Conservation (phyloP, 2,797 vertebrate genomes). For the Coccyzus lansbergi region DNA sequence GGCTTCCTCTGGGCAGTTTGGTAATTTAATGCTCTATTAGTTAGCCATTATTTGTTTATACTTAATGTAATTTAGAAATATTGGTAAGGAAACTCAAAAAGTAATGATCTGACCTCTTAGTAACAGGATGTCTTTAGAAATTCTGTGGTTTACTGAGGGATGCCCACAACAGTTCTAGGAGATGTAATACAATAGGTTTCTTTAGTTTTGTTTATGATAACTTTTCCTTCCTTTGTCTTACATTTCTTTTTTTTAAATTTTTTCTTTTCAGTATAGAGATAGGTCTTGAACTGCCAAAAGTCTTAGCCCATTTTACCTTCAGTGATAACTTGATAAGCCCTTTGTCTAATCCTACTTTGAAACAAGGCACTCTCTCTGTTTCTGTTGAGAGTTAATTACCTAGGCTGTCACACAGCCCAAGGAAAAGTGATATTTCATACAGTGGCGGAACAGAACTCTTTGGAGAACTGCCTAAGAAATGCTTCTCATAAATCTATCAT, state of each 20-base stretch:
- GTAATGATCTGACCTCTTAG: neutral
- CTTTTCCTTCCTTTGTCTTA: neutral
- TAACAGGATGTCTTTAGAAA: neutral
- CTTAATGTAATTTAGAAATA: neutral
- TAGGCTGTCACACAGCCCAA: slow-evolving; percentile 48
- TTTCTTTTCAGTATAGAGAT: neutral
- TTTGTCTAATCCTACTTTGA: slow-evolving; percentile 47
- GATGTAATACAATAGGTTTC: neutral
- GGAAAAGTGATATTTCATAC: slow-evolving; percentile 47
- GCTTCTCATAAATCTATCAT: slow-evolving; percentile 54
- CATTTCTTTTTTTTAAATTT: neutral
- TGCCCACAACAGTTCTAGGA: neutral
- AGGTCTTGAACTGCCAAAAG: slow-evolving; percentile 9
- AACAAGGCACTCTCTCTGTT: slow-evolving; percentile 50
- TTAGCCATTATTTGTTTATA: neutral
- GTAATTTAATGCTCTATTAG: neutral
- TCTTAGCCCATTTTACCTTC: slow-evolving; percentile 23
- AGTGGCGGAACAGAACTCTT: slow-evolving; percentile 12
- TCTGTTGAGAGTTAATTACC: slow-evolving; percentile 66
- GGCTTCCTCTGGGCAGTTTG: neutral
- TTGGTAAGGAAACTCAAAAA: neutral
- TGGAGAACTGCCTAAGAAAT: slow-evolving; percentile 54
- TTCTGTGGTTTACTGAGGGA: neutral
- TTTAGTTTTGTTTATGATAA: neutral
- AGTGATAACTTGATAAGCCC: slow-evolving; percentile 55